A percentile compares a stretch with the other conserved stretches of the same genome.
Evolutionary conservation across 2,888 invertebrate genomes (phyloP).

Genomic region (Epistrophe grossulariae): DNA sequence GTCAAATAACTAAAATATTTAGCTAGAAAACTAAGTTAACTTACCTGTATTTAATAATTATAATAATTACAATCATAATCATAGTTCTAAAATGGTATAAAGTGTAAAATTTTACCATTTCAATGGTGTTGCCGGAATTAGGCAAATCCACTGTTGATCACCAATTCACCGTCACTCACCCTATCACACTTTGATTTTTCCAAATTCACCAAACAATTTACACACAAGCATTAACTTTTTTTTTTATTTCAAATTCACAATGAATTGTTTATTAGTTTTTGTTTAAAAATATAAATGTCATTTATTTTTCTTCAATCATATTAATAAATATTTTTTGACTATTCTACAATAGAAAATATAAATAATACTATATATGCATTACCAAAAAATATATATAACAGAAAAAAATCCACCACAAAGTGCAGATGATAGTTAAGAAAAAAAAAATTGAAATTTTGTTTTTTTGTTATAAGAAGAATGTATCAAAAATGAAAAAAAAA

Average conservation of each 20-base stretch:
- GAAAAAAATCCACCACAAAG: constrained; percentile 24
- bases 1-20: constrained; percentile 83
- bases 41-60: constrained; percentile 67
- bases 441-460: constrained; percentile 4
- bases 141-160: constrained; percentile 17
- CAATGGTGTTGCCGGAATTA: constrained; percentile 42
- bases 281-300: constrained; percentile 19
- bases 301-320: constrained; percentile 43
- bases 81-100: constrained; percentile 55
- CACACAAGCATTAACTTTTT: constrained; percentile 3
- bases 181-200: constrained; percentile 32
- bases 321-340: constrained; percentile 62
- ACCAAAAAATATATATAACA: constrained; percentile 60
- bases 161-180: constrained; percentile 38
- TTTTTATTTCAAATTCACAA: neutral
- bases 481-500: neutral
- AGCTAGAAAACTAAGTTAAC: constrained; percentile 77
- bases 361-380: constrained; percentile 27
- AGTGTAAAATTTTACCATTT: constrained; percentile 46
- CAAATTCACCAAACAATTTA: constrained; percentile 5
- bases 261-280: constrained; percentile 3
- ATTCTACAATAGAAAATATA: constrained; percentile 49
- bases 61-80: constrained; percentile 63
- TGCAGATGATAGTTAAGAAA: constrained; percentile 22
- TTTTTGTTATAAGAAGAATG: constrained; percentile 26